Percentiles rank a stretch among this genome's conserved stretches.
Evolutionary conservation across 2,797 vertebrate genomes (phyloP).

Genomic region (Choloepus didactylus): DNA sequence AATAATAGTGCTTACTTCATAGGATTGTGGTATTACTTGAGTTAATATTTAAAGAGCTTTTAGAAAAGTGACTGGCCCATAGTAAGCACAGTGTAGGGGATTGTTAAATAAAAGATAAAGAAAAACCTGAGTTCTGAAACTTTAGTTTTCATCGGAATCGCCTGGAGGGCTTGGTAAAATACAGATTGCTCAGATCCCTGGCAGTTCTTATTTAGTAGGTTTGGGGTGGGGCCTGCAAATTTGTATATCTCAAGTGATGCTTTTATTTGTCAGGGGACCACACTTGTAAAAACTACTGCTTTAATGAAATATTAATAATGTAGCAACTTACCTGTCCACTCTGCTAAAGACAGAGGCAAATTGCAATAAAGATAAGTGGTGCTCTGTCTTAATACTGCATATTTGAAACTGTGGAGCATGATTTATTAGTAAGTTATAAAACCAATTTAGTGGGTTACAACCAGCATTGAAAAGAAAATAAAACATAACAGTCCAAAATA

Average conservation of each 20-base stretch:
- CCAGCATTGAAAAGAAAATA: constrained; percentile 46
- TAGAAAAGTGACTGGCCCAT: neutral
- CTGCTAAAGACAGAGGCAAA: constrained; percentile 35
- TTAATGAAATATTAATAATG: constrained; percentile 48
- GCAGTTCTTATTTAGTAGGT: constrained; percentile 13
- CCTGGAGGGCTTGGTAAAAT: neutral
- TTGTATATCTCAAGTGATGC: constrained; percentile 47
- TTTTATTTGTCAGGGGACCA: constrained; percentile 53
- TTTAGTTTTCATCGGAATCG: constrained; percentile 9
- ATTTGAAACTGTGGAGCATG: constrained; percentile 51
- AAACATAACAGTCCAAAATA: constrained; percentile 22
- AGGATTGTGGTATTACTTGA: neutral
- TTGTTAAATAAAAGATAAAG: constrained; percentile 21
- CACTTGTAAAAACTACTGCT: constrained; percentile 44
- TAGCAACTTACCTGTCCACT: neutral
- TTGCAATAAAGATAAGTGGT: neutral
- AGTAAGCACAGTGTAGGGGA: neutral
- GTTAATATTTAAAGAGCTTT: constrained; percentile 42
- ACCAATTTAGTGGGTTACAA: constrained; percentile 33
- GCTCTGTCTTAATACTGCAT: neutral
- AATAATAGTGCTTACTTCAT: neutral
- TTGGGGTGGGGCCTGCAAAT: constrained; percentile 18
- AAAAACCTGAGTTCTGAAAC: constrained; percentile 29
- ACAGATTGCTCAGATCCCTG: neutral
- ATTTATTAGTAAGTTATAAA: constrained; percentile 59